These are phyloP conservation scores for human (Homo sapiens) DNA, from an alignment of 2,113 vertebrate genomes.

Conservation along the genomic window DNA sequence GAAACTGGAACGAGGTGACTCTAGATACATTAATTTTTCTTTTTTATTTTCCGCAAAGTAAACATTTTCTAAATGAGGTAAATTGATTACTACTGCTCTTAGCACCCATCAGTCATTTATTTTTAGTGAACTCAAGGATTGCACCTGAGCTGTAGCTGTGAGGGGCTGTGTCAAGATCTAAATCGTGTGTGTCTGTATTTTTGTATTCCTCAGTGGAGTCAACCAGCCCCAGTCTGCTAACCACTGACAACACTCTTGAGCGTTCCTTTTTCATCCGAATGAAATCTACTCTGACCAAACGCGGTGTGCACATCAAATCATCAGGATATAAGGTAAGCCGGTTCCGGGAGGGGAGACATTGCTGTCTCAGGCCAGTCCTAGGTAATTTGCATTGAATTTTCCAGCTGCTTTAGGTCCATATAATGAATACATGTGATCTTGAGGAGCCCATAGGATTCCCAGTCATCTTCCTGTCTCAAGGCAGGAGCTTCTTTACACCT, in stretches of 20 bases:
- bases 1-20: slow-evolving; percentile 73
- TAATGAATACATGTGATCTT: neutral
- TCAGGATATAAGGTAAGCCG: slow-evolving; percentile 97
- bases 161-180: slow-evolving; percentile 75
- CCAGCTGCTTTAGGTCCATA: neutral
- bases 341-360: slow-evolving; percentile 53
- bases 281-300: slow-evolving; percentile 99
- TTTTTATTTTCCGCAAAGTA: slow-evolving; percentile 81
- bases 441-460: neutral
- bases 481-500: neutral
- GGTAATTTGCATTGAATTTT: slow-evolving; percentile 22
- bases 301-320: slow-evolving; percentile 99
- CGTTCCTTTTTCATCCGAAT: slow-evolving; percentile 99
- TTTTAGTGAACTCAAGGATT: slow-evolving; percentile 84
- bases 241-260: slow-evolving; percentile 94
- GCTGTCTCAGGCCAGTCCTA: neutral
- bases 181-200: slow-evolving; percentile 81
- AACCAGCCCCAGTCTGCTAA: slow-evolving; percentile 93
- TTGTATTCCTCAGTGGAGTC: slow-evolving; percentile 92
- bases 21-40: slow-evolving; percentile 79
- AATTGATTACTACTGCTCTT: slow-evolving; percentile 85
- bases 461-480: slow-evolving; percentile 40
- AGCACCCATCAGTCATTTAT: slow-evolving; percentile 84
- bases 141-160: slow-evolving; percentile 81
- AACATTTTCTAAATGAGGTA: slow-evolving; percentile 84